Conservation (phyloP, 2,797 vertebrate genomes). For the Girardinus metallicus region DNA sequence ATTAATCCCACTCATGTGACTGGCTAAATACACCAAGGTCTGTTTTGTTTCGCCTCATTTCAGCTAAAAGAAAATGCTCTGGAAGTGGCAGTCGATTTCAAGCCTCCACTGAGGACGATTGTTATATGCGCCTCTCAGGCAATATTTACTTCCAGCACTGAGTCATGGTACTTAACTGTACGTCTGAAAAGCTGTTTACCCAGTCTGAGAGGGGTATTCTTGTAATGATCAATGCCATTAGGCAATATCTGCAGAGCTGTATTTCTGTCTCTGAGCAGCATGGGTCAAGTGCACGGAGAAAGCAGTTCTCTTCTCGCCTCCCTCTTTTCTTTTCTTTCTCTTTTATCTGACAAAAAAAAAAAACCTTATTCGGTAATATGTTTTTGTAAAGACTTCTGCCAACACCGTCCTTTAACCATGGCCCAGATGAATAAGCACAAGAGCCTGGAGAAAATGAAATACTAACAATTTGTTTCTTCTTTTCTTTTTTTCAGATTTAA, state of each 20-base stretch:
- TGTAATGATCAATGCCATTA: conserved; percentile 70
- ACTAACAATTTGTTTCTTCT: conserved; percentile 63
- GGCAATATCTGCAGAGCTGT: conserved; percentile 52
- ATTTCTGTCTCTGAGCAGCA: conserved; percentile 54
- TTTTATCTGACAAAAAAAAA: conserved; percentile 24
- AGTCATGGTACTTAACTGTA: conserved; percentile 58
- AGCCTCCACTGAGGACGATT: conserved; percentile 55
- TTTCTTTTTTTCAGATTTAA: conserved; percentile 30
- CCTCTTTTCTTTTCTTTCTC: conserved; percentile 20
- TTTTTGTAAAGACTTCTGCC: conserved; percentile 70
- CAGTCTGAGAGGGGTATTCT: conserved; percentile 55
- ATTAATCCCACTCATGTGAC: conserved; percentile 12
- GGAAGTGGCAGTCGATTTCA: conserved; percentile 34
- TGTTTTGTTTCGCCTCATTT: conserved; percentile 45
- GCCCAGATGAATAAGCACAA: conserved; percentile 61
- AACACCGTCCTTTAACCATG: conserved; percentile 57
- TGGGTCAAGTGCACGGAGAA: conserved; percentile 55
- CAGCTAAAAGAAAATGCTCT: conserved; percentile 30
- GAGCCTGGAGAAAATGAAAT: conserved; percentile 71
- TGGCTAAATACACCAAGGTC: conserved; percentile 14
- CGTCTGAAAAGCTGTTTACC: conserved; percentile 49
- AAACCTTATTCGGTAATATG: conserved; percentile 45
- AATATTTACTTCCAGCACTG: conserved; percentile 62
- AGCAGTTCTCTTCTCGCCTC: conserved; percentile 36
- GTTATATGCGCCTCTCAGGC: conserved; percentile 57